These are phyloP conservation scores for Spodoptera picta DNA, from an alignment of 2,888 invertebrate genomes.

Conservation along the genomic window DNA sequence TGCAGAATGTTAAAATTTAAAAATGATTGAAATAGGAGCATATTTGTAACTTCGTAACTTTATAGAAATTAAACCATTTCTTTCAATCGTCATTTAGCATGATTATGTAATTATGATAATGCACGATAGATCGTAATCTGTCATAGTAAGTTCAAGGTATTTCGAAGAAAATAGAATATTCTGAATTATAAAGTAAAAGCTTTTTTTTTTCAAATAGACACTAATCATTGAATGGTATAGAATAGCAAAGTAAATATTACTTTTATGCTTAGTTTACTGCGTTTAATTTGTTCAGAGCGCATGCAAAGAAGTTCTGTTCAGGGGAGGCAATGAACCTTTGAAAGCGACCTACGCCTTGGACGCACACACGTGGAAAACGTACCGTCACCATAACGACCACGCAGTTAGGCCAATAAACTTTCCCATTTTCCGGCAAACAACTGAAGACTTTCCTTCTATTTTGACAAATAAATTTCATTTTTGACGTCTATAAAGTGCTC, in stretches of 20 bases:
- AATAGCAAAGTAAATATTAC: slow-evolving; percentile 14
- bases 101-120: slow-evolving; percentile 33
- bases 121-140: slow-evolving; percentile 33
- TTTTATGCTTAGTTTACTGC: slow-evolving; percentile 33
- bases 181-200: slow-evolving; percentile 1
- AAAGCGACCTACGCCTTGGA: slow-evolving; percentile 44
- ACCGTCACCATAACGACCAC: slow-evolving; percentile 72
- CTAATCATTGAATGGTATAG: slow-evolving; percentile 1
- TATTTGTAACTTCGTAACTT: slow-evolving; percentile 6
- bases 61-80: slow-evolving; percentile 26
- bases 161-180: slow-evolving; percentile 4
- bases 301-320: slow-evolving; percentile 47
- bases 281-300: slow-evolving; percentile 33
- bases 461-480: slow-evolving; percentile 56
- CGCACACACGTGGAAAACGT: slow-evolving; percentile 45
- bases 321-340: slow-evolving; percentile 56
- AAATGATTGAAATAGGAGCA: neutral
- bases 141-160: slow-evolving; percentile 22
- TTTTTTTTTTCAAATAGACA: slow-evolving; percentile 10
- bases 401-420: slow-evolving; percentile 82
- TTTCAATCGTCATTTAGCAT: slow-evolving; percentile 7
- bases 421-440: slow-evolving; percentile 68
- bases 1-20: no score
- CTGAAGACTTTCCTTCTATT: slow-evolving; percentile 57
- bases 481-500: slow-evolving; percentile 45